Percentiles rank a stretch among this genome's conserved stretches.
Conservation (phyloP, 92 coral and sea anemone genomes). For the Siderastrea siderea region DNA sequence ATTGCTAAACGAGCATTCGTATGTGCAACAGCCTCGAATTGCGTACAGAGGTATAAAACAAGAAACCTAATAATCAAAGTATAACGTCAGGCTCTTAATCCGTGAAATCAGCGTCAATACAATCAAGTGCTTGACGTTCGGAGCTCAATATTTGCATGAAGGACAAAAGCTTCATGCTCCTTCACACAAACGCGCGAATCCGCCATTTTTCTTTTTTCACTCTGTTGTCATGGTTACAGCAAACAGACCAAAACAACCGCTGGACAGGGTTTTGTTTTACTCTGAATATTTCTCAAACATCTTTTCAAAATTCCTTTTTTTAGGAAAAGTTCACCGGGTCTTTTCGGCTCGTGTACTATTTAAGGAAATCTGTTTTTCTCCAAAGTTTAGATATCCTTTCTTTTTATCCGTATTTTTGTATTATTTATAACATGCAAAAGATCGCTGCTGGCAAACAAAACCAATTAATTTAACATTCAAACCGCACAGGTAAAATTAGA, state of each 20-base stretch:
- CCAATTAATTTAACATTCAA: too few relatives aligned
- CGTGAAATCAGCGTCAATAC: slow-evolving; percentile 27
- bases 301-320: too few relatives aligned
- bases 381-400: neutral
- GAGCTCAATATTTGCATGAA: slow-evolving; percentile 30
- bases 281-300: neutral
- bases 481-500: too few relatives aligned
- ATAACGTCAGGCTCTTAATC: slow-evolving; percentile 18
- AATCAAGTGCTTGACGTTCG: slow-evolving; percentile 32
- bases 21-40: neutral
- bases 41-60: neutral
- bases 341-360: too few relatives aligned
- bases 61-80: neutral
- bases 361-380: neutral
- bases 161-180: slow-evolving; percentile 6
- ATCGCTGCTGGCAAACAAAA: too few relatives aligned
- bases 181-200: neutral
- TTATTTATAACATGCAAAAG: neutral
- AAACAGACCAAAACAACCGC: slow-evolving; percentile 43
- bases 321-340: too few relatives aligned
- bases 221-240: slow-evolving; percentile 30
- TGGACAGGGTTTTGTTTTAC: neutral
- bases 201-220: slow-evolving; percentile 3
- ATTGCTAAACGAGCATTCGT: too few relatives aligned
- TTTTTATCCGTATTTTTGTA: neutral